A percentile compares a stretch with the other conserved stretches of the same genome.
phyloP scores from a whole-genome alignment of 2,888 invertebrate species.

The Cylloceria caligata region DNA sequence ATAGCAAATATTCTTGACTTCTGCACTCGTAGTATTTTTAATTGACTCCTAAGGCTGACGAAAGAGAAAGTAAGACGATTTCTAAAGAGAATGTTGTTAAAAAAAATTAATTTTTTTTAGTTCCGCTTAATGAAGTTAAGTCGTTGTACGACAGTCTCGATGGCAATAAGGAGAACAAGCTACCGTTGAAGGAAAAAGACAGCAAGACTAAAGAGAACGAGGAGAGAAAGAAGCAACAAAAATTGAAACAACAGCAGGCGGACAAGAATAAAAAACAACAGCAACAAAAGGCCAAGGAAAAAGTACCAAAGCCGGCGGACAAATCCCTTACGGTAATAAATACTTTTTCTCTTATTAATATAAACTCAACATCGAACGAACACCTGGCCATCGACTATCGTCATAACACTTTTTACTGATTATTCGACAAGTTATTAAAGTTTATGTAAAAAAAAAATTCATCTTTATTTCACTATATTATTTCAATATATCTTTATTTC shows the following conservation, averaged over 20 bases:
- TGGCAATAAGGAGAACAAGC: conserved; percentile 87
- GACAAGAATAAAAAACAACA: conserved; percentile 85
- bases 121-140: conserved; percentile 89
- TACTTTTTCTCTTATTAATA: not conserved
- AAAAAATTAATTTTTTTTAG: conserved; percentile 81
- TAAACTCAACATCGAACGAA: not conserved
- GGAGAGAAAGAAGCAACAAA: conserved; percentile 85
- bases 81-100: too few relatives aligned
- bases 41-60: not conserved
- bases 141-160: conserved; percentile 88
- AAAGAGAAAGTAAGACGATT: not conserved
- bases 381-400: not conserved
- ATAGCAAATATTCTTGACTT: not conserved
- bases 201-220: conserved; percentile 84
- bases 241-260: conserved; percentile 80
- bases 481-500: too few relatives aligned
- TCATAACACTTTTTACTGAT: not conserved
- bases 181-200: conserved; percentile 82
- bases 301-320: conserved; percentile 88
- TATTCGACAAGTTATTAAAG: not conserved
- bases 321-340: conserved; percentile 86
- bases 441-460: not conserved
- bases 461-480: too few relatives aligned
- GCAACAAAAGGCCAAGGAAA: conserved; percentile 87
- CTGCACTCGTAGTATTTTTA: not conserved